These are phyloP conservation scores for Glomeris marginata DNA, from an alignment of 2,888 invertebrate genomes.

Conservation along the genomic window DNA sequence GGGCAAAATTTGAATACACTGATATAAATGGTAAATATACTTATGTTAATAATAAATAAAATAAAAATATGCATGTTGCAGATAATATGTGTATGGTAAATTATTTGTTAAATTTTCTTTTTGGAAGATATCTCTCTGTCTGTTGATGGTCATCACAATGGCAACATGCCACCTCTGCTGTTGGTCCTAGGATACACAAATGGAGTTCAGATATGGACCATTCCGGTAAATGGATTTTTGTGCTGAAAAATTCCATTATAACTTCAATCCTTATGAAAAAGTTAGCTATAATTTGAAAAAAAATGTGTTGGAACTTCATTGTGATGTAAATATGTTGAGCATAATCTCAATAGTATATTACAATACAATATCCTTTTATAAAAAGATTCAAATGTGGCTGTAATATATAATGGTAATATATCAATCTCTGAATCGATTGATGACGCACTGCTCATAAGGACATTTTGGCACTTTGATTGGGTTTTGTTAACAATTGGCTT, in stretches of 20 bases:
- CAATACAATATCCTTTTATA: too few species aligned
- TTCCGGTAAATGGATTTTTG: constrained; percentile 27
- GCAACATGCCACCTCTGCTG: constrained; percentile 56
- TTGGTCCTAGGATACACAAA: constrained; percentile 74
- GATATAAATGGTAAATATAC: constrained; percentile 41
- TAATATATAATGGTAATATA: not conserved
- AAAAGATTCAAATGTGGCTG: not conserved
- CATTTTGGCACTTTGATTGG: not conserved
- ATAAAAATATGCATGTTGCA: not conserved
- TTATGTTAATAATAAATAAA: not conserved
- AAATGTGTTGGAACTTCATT: too few species aligned
- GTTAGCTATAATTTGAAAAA: too few species aligned
- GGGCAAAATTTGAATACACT: constrained; percentile 78
- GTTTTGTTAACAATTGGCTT: constrained; percentile 1
- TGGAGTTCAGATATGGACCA: constrained; percentile 51
- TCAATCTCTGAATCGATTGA: too few species aligned
- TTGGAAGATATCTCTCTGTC: constrained; percentile 32
- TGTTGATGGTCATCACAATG: constrained; percentile 38
- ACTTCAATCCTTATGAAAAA: too few species aligned
- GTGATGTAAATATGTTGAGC: too few species aligned
- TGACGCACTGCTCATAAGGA: too few species aligned
- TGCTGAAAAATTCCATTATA: too few species aligned
- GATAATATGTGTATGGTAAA: constrained; percentile 5
- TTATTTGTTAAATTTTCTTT: constrained; percentile 27
- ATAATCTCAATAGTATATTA: too few species aligned